Conservation (phyloP, 2,113 vertebrate genomes). For the Thamnaconus septentrionalis region DNA sequence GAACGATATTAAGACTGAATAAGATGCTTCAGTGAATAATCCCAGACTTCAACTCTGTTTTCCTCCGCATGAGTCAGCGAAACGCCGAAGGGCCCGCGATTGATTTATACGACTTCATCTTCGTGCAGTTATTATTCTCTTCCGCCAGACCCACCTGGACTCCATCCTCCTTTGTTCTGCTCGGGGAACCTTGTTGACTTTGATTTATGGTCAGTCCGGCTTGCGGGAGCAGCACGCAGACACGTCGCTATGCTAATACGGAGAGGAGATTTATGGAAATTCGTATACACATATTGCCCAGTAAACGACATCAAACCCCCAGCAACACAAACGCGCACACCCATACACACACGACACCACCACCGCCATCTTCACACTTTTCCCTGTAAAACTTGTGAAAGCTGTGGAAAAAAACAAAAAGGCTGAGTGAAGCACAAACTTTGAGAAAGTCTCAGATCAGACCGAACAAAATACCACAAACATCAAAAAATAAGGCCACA, state of each 20-base stretch:
- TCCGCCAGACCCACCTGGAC: conserved; percentile 19
- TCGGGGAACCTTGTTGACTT: conserved; percentile 33
- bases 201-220: conserved; percentile 44
- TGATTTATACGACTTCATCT: conserved; percentile 34
- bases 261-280: background rate
- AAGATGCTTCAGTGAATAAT: background rate
- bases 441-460: too few species aligned
- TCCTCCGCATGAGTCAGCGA: conserved; percentile 30
- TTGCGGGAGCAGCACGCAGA: background rate
- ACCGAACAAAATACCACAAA: too few species aligned
- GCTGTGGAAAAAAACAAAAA: too few species aligned
- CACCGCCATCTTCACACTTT: background rate
- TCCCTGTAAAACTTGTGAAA: too few species aligned
- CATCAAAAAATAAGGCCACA: too few species aligned
- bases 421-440: too few species aligned
- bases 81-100: conserved; percentile 33
- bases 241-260: conserved; percentile 11
- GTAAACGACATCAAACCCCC: conserved; percentile 1
- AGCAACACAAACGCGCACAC: background rate
- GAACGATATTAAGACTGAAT: background rate
- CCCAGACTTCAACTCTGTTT: too few species aligned
- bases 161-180: conserved; percentile 33
- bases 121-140: conserved; percentile 34
- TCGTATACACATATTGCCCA: background rate
- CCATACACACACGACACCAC: background rate